Base-by-base conservation (phyloP, 1,140 invertebrate species). In the Drosophila pandora region DNA sequence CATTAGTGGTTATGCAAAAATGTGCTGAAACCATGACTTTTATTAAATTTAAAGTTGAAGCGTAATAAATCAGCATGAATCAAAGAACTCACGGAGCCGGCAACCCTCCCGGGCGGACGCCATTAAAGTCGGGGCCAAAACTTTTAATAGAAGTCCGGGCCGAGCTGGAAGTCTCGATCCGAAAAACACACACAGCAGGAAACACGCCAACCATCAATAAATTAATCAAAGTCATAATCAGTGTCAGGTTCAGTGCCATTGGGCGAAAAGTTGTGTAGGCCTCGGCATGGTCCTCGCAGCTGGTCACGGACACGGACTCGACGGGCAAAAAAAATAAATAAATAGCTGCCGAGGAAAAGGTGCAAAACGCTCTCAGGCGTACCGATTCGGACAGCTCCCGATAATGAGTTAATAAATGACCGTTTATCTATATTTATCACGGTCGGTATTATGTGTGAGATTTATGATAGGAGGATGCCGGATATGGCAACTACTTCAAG, bases 161-260 rank as follows among this genome's bases (percentile, higher is more conserved):
- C 55, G 43, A 63, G 64, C 52, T 47, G 63, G 68, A 39, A 52
- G 28, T n/a, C 54, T 3, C 8, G 10, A 49, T 1, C 34, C 56
- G 17, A 8, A 34, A 52, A 45, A 17, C 9, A 48, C 60, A 58
- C 72, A 69, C 74, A 80, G 73, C 84, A 75, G 78, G 83, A 90
- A 88, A 79, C 88, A 90, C 89, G 88, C 80, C 80, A 90, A 88
- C 88, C 90, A 89, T 90, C 88, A 90, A 90, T 90, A 90, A 90
- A 90, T 90, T 90, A 90, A 90, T 90, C 88, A 90, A 90, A 90
- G 90, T 90, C 88, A 90, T 88, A 88, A 88, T 88, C 83, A 88
- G 83, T 88, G 83, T 88, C 83, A 88, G 83, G 83, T 88, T 88
- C 83, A 88, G 79, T 87, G 73, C 64, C 73, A 77, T 17, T 64